These are phyloP conservation scores for Ostrea edulis DNA, from an alignment of 1,140 invertebrate species.

Conservation along the genomic window DNA sequence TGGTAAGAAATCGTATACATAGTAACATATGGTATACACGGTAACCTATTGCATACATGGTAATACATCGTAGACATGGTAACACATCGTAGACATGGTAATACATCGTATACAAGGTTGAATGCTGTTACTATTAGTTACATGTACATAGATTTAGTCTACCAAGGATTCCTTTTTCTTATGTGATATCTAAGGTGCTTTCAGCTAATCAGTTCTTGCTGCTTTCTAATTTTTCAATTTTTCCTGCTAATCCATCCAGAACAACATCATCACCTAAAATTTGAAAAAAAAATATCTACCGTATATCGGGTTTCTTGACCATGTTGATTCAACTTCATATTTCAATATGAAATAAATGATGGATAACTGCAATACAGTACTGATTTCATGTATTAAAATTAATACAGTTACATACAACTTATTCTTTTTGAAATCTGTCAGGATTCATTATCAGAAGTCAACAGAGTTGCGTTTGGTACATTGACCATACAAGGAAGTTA, in stretches of 20 bases:
- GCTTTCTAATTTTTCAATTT: slow-evolving; percentile 50
- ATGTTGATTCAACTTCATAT: background rate
- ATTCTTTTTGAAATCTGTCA: background rate
- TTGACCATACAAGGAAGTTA: slow-evolving; percentile 89
- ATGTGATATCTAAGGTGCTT: too few relatives aligned
- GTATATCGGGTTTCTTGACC: background rate
- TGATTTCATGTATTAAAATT: background rate
- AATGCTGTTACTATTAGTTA: too few relatives aligned
- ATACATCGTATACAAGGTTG: too few relatives aligned
- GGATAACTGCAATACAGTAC: background rate
- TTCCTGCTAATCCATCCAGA: slow-evolving; percentile 49
- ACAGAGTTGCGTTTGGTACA: slow-evolving; percentile 84
- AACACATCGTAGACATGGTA: too few relatives aligned
- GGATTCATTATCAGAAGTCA: too few relatives aligned
- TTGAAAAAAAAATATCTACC: background rate
- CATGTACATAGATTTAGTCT: too few relatives aligned
- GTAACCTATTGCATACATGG: too few relatives aligned
- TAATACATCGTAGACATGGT: too few relatives aligned
- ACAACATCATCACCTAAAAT: slow-evolving; percentile 48
- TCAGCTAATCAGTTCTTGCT: background rate
- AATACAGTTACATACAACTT: too few relatives aligned
- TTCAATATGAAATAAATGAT: background rate
- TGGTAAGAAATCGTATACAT: too few relatives aligned
- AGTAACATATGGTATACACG: too few relatives aligned
- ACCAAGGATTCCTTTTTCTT: too few relatives aligned